phyloP scores from a whole-genome alignment of 2,888 invertebrate genomes.

The Tridacna crocea region DNA sequence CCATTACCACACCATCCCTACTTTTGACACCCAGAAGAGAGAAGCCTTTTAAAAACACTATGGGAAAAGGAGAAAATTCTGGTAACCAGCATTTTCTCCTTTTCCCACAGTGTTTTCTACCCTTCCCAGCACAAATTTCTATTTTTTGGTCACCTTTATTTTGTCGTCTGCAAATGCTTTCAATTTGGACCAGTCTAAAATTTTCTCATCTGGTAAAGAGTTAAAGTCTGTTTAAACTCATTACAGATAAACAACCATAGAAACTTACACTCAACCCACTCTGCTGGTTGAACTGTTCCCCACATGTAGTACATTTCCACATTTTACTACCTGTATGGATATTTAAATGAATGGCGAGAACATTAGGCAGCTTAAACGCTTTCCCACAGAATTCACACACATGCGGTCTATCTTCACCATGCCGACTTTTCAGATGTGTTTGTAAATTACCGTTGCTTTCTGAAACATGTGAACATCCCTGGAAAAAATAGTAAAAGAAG shows the following conservation, averaged over 20 bases:
- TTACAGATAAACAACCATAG: neutral
- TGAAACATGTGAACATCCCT: conserved; percentile 59
- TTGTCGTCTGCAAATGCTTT: too few relatives aligned
- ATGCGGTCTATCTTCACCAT: conserved; percentile 53
- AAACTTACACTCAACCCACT: conserved; percentile 56
- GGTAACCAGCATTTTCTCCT: too few relatives aligned
- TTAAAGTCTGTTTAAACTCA: too few relatives aligned
- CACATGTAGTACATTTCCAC: conserved; percentile 55
- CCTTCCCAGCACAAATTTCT: too few relatives aligned
- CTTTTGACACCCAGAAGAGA: too few relatives aligned
- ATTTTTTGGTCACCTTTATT: too few relatives aligned
- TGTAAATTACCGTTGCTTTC: conserved; percentile 47
- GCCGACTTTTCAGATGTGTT: conserved; percentile 59
- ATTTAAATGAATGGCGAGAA: conserved; percentile 57
- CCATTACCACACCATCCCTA: too few relatives aligned
- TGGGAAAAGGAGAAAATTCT: too few relatives aligned
- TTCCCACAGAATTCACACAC: conserved; percentile 66
- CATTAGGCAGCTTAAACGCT: conserved; percentile 55
- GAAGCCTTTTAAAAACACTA: too few relatives aligned
- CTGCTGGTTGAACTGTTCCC: conserved; percentile 59
- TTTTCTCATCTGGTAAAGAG: too few relatives aligned
- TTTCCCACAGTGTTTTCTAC: too few relatives aligned
- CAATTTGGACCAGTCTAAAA: too few relatives aligned
- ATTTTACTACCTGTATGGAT: conserved; percentile 54
- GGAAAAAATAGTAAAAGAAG: neutral